phyloP scores from a whole-genome alignment of 2,888 invertebrate species.

The Parelbella ahira region DNA sequence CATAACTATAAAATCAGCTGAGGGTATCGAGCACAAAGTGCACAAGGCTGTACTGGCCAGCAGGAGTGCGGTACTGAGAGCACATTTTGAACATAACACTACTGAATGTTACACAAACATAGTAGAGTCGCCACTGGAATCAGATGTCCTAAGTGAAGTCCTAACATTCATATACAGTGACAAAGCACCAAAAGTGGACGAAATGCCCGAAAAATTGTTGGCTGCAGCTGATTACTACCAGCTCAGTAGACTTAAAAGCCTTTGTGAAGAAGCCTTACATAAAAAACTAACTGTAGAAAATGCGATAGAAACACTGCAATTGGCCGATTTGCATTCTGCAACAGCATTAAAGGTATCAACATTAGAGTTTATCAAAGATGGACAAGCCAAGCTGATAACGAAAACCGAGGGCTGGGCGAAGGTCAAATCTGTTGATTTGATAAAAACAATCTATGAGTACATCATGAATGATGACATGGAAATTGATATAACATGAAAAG shows the following conservation, averaged over 20 bases:
- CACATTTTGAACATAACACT: constrained; percentile 71
- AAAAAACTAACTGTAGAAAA: constrained; percentile 68
- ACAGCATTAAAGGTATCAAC: constrained; percentile 55
- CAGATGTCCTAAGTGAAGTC: constrained; percentile 62
- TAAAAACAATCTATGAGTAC: constrained; percentile 68
- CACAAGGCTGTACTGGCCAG: constrained; percentile 69
- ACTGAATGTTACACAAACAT: constrained; percentile 62
- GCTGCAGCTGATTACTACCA: constrained; percentile 73
- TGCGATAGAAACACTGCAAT: constrained; percentile 65
- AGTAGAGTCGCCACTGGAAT: constrained; percentile 61
- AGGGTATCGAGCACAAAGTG: constrained; percentile 59
- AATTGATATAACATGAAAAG: constrained; percentile 38
- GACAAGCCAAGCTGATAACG: constrained; percentile 63
- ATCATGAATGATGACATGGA: constrained; percentile 64
- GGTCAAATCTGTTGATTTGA: constrained; percentile 62
- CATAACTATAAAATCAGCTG: constrained; percentile 63
- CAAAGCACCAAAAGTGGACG: constrained; percentile 64
- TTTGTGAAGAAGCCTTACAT: constrained; percentile 68
- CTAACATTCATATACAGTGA: constrained; percentile 68
- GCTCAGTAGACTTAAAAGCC: constrained; percentile 57
- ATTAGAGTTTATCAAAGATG: constrained; percentile 70
- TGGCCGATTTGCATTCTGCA: constrained; percentile 69
- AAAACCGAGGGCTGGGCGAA: constrained; percentile 68
- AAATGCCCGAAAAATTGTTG: constrained; percentile 64
- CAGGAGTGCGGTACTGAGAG: constrained; percentile 65